Base-by-base conservation (phyloP, 2,888 invertebrate genomes). In the Dione juno region DNA sequence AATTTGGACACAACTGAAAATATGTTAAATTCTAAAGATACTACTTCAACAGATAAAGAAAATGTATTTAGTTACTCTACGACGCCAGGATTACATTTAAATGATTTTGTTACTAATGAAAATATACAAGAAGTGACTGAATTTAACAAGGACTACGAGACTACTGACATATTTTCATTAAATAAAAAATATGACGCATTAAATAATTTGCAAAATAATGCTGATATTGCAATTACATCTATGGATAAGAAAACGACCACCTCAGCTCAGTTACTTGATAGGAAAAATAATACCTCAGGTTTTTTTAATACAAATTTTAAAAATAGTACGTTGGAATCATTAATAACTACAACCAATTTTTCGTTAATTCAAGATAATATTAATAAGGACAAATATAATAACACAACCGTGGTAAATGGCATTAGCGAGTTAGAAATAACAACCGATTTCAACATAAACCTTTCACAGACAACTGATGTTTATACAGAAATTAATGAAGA, bases 401-500 rank as follows among this genome's bases (percentile, higher is more conserved):
- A 16, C 9, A 48, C 16, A 7, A 16, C 16, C 16, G 16, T 16
- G 0, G 9, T 16, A 16, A 48, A 11, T 57, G 16, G 5, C 10
- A 11, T 19, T 10, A 8, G 19, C 16, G 16, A 19, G 11, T 3
- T 50, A 50, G 19, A 16, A 11, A 16, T 35, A 37, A 16, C 28
- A 19, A 45, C 21, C 6, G 28, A 63, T 45, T 16, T n/a, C 35
- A 45, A 28, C 28, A 9, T 28, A 35, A 16, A 16, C 28, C 1
- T 35, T 11, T 16, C 16, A 19, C 28, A 28, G 21, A 54, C 61
- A 37, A 40, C 40, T 14, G 19, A 14, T 28, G 48, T 45, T 48
- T 63, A 68, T 35, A 54, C 54, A n/a, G 45, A 19, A 61, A 61
- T 40, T 54, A 63, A 67, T 11, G 54, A 54, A 40, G 54, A 59